Base-by-base conservation (phyloP, 2,113 vertebrate species). In the Anhinga rufa region DNA sequence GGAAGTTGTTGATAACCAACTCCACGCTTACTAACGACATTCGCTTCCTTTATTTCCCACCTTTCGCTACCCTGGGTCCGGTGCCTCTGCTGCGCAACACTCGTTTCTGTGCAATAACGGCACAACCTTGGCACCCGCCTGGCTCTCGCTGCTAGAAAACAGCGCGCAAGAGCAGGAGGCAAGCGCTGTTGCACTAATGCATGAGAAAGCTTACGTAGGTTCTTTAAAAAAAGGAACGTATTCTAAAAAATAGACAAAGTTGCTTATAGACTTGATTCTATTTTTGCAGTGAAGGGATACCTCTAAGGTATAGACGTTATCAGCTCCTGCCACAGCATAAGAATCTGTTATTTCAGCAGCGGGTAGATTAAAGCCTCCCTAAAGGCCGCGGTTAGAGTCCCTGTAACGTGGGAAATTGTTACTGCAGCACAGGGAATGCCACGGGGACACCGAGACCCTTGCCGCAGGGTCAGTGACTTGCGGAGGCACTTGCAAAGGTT, bases 21-120 rank as follows among this genome's bases (percentile, higher is more conserved):
- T 92, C 32, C 1, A 36, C 3, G 5, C 79, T 75, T n/a, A 0
- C 83, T 87, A 94, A 96, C 14, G 54, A 89, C 95, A 69, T 92
- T 91, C 0, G 8, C 82, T 97, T 97, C 97, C 97, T 97, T 72
- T 97, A 96, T 97, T 97, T 85, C 95, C 95, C 97, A 97, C 95
- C 96, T 97, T 92, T 96, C 81, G 1, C 95, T 91, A 17, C 82
- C 72, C 44, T 10, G 5, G 19, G 52, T 69, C 55, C 1, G 12
- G 44, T 6, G 40, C 40, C 66, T 86, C 29, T 36, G 60, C 58
- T 18, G 28, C 1, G 6, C 54, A 25, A 7, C 2, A 7, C 58
- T 64, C 3, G 0, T 52, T 58, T 22, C 83, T 31, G 8, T 14
- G 64, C 34, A 7, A 9, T 7, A 14, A 14, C 62, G 36, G 62